Base-by-base conservation (phyloP, 2,113 vertebrate genomes). In the Myrmecophaga tridactyla region DNA sequence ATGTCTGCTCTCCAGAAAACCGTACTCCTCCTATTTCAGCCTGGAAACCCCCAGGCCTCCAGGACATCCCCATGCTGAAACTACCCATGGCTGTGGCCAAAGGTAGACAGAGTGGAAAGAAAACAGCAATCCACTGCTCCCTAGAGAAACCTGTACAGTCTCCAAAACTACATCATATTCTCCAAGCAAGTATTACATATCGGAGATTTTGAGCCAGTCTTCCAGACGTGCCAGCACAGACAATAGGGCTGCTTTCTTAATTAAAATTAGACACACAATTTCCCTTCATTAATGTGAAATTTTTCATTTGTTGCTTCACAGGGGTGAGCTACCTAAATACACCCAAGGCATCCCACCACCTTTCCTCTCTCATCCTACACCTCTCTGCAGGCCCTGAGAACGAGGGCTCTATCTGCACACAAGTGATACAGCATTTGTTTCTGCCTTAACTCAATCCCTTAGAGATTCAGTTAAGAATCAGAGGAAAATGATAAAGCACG, bases 221-320 rank as follows among this genome's bases (percentile, higher is more conserved):
- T 76, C 70, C 39, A 13, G 83, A 43, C 0, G 1, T 43, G 81
- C 46, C 34, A 11, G 72, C 0, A 0, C 34, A 51, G 29, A 85
- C 36, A 36, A 29, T 3, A 39, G 6, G 0, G 9, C 63, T 29
- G 31, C 39, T 62, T 84, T 77, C 67, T 86, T 69, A n/a, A 77
- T 75, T 88, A 81, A 73, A 92, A 62, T 48, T n/a, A 51, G 17
- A 43, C 36, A 73, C 3, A 27, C 31, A 67, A 67, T 69, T 21
- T 90, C n/a, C 80, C 70, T 81, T 67, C 62, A 86, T 46, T 82
- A 95, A 88, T 73, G 1, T 90, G 41, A 86, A 83, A 75, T 10
- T 73, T 63, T 70, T 92, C 70, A 67, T 58, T 89, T 73, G 58
- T 76, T 83, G 53, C 88, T 70, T 90, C 46, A 34, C 9, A 27